phyloP scores from a whole-genome alignment of 2,113 vertebrate genomes.

The Callaeas wilsoni region DNA sequence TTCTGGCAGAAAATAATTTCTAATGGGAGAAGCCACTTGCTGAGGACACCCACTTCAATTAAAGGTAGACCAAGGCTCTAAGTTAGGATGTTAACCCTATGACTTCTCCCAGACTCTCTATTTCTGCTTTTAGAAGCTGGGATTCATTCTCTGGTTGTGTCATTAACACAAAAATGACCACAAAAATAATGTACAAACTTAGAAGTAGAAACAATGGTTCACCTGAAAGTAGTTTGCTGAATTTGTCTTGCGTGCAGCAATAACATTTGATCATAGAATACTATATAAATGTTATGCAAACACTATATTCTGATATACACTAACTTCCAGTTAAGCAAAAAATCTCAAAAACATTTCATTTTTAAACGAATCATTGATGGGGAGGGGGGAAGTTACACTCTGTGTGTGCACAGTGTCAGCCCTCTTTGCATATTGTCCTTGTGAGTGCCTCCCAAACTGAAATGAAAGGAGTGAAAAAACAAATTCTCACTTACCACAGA shows the following conservation, averaged over 20 bases:
- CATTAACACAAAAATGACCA: background rate
- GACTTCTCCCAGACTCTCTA: background rate
- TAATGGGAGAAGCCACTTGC: conserved; percentile 59
- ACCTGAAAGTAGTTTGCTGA: background rate
- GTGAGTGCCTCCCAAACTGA: background rate
- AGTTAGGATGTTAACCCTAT: conserved; percentile 38
- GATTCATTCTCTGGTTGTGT: background rate
- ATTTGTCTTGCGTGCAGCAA: background rate
- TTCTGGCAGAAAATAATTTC: conserved; percentile 69
- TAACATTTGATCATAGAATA: background rate
- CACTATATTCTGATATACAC: background rate
- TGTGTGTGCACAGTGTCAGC: background rate
- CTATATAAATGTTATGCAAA: background rate
- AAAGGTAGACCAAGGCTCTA: conserved; percentile 43
- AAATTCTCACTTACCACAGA: background rate
- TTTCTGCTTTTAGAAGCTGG: background rate
- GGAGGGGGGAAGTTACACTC: accelerated
- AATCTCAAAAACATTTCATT: background rate
- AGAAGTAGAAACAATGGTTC: background rate
- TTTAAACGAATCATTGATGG: background rate
- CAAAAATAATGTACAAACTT: background rate
- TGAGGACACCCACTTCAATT: conserved; percentile 56
- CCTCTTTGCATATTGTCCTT: background rate
- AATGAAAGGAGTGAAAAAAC: background rate
- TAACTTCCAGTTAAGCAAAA: background rate